Percentiles rank a stretch among this genome's conserved stretches.
Evolutionary conservation across 2,888 invertebrate species (phyloP).

Genomic region (Sminthurinus aureus): DNA sequence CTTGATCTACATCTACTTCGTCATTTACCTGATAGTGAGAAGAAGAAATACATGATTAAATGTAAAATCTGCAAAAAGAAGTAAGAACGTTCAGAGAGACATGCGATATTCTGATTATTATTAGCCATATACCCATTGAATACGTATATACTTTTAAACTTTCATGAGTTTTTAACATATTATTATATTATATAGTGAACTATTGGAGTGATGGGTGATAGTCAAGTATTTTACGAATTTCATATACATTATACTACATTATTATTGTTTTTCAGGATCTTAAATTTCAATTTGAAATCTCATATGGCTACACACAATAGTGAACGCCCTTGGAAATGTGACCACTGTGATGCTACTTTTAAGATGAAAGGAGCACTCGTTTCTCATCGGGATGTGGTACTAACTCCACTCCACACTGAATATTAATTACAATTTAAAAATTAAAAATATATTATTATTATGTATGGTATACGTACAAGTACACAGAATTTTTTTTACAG

Average conservation of each 20-base stretch:
- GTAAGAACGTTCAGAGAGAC: constrained; percentile 31
- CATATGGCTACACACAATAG: constrained; percentile 49
- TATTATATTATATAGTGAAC: not conserved
- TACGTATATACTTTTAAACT: no score
- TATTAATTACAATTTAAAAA: no score
- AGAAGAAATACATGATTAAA: constrained; percentile 51
- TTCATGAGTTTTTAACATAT: not conserved
- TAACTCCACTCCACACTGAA: no score
- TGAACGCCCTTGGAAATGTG: constrained; percentile 58
- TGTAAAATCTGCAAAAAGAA: constrained; percentile 52
- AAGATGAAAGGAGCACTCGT: constrained; percentile 57
- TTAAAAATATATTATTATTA: no score
- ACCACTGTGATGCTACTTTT: constrained; percentile 56
- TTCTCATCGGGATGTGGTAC: constrained; percentile 54
- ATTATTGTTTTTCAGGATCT: constrained; percentile 42
- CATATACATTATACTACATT: not conserved
- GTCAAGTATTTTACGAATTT: not conserved
- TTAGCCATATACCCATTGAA: no score
- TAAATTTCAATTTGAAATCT: constrained; percentile 55
- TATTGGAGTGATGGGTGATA: no score
- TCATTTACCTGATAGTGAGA: constrained; percentile 51
- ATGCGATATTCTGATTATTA: no score
- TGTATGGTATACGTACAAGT: no score
- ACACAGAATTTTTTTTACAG: no score
- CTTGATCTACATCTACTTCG: constrained; percentile 47